Evolutionary conservation across 2,797 vertebrate genomes (phyloP), one percentile per base, ranked within the genome.

Genomic region (Brachymystax lenok): DNA sequence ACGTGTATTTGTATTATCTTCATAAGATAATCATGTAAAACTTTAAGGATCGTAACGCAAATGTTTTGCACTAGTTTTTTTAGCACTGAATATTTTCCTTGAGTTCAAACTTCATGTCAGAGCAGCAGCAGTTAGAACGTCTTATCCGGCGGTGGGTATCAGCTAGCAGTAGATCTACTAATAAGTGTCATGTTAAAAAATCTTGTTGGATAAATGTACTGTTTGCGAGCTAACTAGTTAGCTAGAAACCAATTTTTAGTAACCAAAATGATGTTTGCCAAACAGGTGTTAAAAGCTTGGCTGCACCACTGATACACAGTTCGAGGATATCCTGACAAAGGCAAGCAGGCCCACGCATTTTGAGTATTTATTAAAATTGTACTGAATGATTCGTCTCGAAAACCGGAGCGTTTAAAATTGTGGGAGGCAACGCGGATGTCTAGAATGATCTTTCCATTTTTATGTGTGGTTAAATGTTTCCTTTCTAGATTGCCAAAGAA

Each of bases 81-180:
- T 76, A 92, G 87, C 71, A 92, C 93, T 0, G 94, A 98, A 99
- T 24, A 80, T 99, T 76, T 99, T 96, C 81, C 82, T 96, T 80
- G 83, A 92, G 6, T 96, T 95, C 79, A 92, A 92, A 24, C 88
- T 97, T 14, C 97, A 98, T 76, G 90, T 98, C 50, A 91, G 95
- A n/a, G 97, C 95, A 95, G 86, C 80, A 84, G 75, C 96, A 97
- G 93, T 95, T 90, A 92, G 89, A 74, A 82, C 56, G 50, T 95
- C 98, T 52, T 93, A 96, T 74, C 85, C 88, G 24, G 66, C 77
- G 67, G 96, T 96, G 90, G 85, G 93, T 87, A 75, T 7, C 24
- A 0, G 7, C 59, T 12, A 24, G 3, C 40, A 46, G 40, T 46
- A 46, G 40, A 46, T 46, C 40, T 3, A 12, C 28, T 24, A 14